Base-by-base conservation (phyloP, 1,140 invertebrate species). In the Bombus haemorrhoidalis region DNA sequence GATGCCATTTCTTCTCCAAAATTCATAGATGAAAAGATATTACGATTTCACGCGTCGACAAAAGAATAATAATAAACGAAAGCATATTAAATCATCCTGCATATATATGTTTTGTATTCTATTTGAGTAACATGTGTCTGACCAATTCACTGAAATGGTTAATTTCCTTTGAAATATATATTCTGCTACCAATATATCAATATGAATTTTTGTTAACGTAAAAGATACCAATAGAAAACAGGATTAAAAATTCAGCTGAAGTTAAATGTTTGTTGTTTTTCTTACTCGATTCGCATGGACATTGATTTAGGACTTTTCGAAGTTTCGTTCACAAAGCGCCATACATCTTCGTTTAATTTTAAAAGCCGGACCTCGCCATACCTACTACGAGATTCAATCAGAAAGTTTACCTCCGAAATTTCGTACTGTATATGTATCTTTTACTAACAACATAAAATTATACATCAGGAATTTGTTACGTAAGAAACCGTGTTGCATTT, bases 291-390 rank as follows among this genome's bases (percentile, higher is more conserved):
- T 68, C 39, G 28, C 28, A 28, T 72, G 39, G 71, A 32, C 41
- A 25, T 22, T 47, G 37, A 43, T 74, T 22, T 74, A 74, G 4
- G 41, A 47, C 18, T 1, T 8, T 22, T 47, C 41, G 15, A 74
- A 74, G 9, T 74, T 32, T 28, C 10, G 34, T 28, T 71, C 25
- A 22, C 18, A 34, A 34, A 32, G 18, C 66, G 15, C 8, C 66
- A 68, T 37, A 34, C 18, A 37, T 68, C 66, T 68, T 68, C 32
- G 66, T 68, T 68, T 39, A n/a, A 72, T 72, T 32, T 72, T 43
- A 41, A 68, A 68, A 34, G 2, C 15, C 3, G 15, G 32, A 32
- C 32, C 66, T 18, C 15, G 32, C 13, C 0, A 3, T 12, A 28
- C 47, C 5, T 53, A 53, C 47, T n/a, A n/a, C 10, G 25, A 39